Conservation (phyloP, 2,888 invertebrate genomes). For the Phorcus lineatus region DNA sequence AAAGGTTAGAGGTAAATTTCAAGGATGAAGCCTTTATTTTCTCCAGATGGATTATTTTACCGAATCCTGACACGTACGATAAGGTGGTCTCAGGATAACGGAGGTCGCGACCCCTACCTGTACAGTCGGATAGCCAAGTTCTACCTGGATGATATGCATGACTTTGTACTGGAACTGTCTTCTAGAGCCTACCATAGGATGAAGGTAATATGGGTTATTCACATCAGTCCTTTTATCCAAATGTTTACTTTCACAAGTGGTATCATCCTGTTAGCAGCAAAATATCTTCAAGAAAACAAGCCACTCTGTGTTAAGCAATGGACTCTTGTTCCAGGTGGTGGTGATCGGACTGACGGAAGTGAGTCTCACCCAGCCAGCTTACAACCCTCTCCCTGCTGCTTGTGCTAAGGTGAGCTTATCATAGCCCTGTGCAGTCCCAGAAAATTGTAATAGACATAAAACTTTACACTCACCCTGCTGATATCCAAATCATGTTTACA, state of each 20-base stretch:
- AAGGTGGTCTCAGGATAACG: slow-evolving; percentile 69
- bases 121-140: slow-evolving; percentile 64
- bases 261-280: too few relatives aligned
- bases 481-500: too few relatives aligned
- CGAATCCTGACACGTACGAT: slow-evolving; percentile 68
- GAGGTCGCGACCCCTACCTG: slow-evolving; percentile 68
- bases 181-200: slow-evolving; percentile 59
- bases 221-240: background rate
- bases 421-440: too few relatives aligned
- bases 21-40: too few relatives aligned
- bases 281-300: too few relatives aligned
- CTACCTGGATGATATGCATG: slow-evolving; percentile 73
- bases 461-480: too few relatives aligned
- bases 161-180: slow-evolving; percentile 69
- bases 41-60: slow-evolving; percentile 72
- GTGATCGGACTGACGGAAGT: slow-evolving; percentile 61
- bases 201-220: slow-evolving; percentile 56
- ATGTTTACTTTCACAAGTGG: too few relatives aligned
- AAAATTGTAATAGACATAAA: too few relatives aligned
- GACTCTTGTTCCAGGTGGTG: slow-evolving; percentile 53
- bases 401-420: slow-evolving; percentile 67
- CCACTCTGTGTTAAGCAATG: background rate
- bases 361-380: slow-evolving; percentile 36
- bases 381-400: slow-evolving; percentile 57
- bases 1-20: slow-evolving; percentile 25